A percentile compares a stretch with the other conserved stretches of the same genome.
These are phyloP conservation scores for Pangasius sanitwongsei DNA, from an alignment of 2,797 vertebrate species.

Conservation along the genomic window DNA sequence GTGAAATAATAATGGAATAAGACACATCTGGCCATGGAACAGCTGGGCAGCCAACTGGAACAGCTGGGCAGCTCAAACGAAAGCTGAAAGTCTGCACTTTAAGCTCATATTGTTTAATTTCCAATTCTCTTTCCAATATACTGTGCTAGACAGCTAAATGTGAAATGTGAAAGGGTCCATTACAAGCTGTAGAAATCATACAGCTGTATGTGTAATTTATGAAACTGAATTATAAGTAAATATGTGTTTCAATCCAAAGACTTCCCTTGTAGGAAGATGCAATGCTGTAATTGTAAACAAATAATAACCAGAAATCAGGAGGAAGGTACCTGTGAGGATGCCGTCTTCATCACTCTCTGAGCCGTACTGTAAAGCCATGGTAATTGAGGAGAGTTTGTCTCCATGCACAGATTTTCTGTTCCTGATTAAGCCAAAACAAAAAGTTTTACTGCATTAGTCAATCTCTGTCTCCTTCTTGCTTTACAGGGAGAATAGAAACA, in stretches of 20 bases:
- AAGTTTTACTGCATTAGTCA: neutral
- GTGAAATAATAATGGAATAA: neutral
- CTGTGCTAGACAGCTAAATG: too few species aligned
- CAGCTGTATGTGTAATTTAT: neutral
- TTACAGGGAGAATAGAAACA: neutral
- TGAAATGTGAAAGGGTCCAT: neutral
- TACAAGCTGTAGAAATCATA: neutral
- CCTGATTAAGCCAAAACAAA: slow-evolving; percentile 66
- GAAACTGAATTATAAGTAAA: neutral
- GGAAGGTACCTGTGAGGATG: slow-evolving; percentile 84
- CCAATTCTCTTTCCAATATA: too few species aligned
- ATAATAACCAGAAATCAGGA: neutral
- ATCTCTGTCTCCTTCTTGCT: neutral
- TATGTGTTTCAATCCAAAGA: neutral
- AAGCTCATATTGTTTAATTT: too few species aligned
- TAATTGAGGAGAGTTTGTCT: slow-evolving; percentile 93
- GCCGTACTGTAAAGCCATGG: slow-evolving; percentile 94
- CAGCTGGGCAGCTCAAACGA: neutral
- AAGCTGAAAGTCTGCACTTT: neutral
- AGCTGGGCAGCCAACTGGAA: neutral
- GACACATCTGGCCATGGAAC: neutral
- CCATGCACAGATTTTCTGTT: slow-evolving; percentile 91
- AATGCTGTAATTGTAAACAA: neutral
- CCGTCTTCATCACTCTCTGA: slow-evolving; percentile 99
- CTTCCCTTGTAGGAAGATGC: neutral